Conservation (phyloP, 2,113 vertebrate genomes). For the Entelurus aequoreus region DNA sequence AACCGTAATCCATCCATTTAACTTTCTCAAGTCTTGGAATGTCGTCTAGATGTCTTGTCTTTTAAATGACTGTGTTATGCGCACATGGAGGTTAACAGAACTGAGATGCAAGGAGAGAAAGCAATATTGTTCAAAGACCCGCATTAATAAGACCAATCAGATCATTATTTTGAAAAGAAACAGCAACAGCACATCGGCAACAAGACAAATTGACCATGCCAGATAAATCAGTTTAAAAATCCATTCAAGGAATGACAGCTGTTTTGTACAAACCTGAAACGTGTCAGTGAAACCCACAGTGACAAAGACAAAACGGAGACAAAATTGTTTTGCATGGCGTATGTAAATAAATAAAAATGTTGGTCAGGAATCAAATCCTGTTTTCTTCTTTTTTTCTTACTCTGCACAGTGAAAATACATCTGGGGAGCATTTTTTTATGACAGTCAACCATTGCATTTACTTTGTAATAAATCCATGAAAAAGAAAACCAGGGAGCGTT, state of each 20-base stretch:
- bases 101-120: conserved; percentile 50
- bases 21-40: conserved; percentile 42
- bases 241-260: conserved; percentile 1
- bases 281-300: conserved; percentile 11
- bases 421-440: conserved; percentile 23
- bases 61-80: conserved; percentile 14
- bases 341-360: conserved; percentile 21
- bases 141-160: conserved; percentile 13
- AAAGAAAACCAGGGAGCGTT: conserved; percentile 36
- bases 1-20: no score
- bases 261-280: conserved; percentile 5
- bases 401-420: conserved; percentile 24
- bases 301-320: neutral
- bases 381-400: conserved; percentile 15
- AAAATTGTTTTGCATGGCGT: neutral
- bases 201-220: conserved; percentile 39
- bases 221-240: conserved; percentile 12
- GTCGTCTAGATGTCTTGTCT: conserved; percentile 23
- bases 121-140: conserved; percentile 44
- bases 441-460: conserved; percentile 46
- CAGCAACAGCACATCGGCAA: conserved; percentile 32
- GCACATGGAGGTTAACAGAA: conserved; percentile 20
- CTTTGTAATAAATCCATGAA: conserved; percentile 41
- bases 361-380: conserved; percentile 16
- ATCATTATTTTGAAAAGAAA: conserved; percentile 29